A percentile compares a stretch with the other conserved stretches of the same genome.
phyloP scores from a whole-genome alignment of 2,113 vertebrate genomes.

The Thymallus thymallus region DNA sequence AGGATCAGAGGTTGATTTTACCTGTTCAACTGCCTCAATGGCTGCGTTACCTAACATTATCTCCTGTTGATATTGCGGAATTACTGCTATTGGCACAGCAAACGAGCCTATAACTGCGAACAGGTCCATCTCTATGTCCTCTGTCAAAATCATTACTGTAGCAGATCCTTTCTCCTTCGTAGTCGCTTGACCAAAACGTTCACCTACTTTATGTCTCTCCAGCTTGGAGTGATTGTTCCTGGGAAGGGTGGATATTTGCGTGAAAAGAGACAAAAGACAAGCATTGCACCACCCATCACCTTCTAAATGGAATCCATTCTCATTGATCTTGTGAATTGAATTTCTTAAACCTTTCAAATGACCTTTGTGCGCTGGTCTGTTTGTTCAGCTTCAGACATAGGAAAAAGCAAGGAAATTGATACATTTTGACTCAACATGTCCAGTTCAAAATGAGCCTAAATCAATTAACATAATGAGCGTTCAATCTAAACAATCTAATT shows the following conservation, averaged over 20 bases:
- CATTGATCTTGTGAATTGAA: not conserved
- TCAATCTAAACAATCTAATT: too few species aligned
- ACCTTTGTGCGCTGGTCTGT: not conserved
- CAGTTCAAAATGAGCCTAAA: too few species aligned
- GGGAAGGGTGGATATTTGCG: not conserved
- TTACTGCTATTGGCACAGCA: not conserved
- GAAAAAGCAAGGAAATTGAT: too few species aligned
- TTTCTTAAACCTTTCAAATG: conserved; percentile 1
- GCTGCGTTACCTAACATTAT: not conserved
- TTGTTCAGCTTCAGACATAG: not conserved
- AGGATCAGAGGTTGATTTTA: not conserved
- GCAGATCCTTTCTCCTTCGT: not conserved
- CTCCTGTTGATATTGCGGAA: not conserved
- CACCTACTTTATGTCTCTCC: not conserved
- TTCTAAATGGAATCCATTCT: not conserved
- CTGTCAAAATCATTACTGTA: not conserved
- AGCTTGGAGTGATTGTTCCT: not conserved
- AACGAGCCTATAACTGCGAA: not conserved
- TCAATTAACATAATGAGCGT: too few species aligned
- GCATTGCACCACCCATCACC: not conserved
- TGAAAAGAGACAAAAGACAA: not conserved
- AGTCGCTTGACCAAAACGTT: not conserved
- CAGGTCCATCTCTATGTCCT: conserved; percentile 1
- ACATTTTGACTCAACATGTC: too few species aligned
- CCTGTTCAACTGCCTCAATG: not conserved